Evolutionary conservation across 2,797 vertebrate genomes (phyloP), one percentile per base, ranked within the genome.

Genomic region (Sebastes alutus): DNA sequence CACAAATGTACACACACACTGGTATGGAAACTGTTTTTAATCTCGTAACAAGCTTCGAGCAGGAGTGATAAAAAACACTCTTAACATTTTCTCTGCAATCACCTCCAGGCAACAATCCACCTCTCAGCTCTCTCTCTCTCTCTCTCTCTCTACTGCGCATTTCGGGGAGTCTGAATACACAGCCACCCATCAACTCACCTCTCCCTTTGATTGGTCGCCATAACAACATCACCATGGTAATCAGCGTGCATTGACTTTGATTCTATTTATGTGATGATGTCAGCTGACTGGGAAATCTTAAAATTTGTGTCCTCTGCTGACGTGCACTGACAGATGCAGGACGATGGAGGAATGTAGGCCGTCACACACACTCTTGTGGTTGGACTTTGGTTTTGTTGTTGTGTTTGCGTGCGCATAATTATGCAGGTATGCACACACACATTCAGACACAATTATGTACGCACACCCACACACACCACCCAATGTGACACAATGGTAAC

Each of bases 171-270:
- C 77, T 76, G 62, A 76, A 61, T 70, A 63, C 77, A 73, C 68
- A 72, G 63, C 12, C 79, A 60, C 72, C 89, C 82, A 80, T 84
- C 81, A 81, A 82, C 78, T 90, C 84, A 91, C 90, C 88, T 91
- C 83, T 87, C 65, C 77, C 73, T 88, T 85, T 91, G 88, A 93
- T 90, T 91, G 89, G 93, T 94, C 82, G 33, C 90, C 91, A 93
- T 93, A 92, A 93, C 92, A 93, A 93, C 93, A 88, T 93, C 85
- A 80, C 90, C 92, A 93, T 93, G 90, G 92, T 75, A 87, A 93
- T 92, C 78, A 72, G 85, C 20, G 5, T 27, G 73, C 77, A 83
- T 84, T 80, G 82, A 85, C 73, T 89, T 80, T 74, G 77, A 68
- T 81, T 86, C 85, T 88, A 84, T 90, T 93, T 81, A 73, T 87